Conservation (phyloP, 2,113 vertebrate genomes). For the Clarias magur region DNA sequence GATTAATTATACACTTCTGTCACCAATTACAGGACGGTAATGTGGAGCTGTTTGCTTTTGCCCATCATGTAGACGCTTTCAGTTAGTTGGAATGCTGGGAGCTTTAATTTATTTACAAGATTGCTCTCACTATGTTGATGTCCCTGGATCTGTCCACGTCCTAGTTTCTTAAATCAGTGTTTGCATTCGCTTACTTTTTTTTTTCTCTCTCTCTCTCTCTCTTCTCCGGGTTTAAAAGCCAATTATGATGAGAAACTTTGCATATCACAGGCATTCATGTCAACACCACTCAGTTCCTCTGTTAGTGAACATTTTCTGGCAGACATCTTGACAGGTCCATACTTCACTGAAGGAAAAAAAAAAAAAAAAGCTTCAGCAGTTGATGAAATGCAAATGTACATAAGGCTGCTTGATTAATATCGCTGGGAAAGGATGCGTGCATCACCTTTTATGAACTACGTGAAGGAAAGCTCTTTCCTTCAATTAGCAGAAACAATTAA, state of each 20-base stretch:
- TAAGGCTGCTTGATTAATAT: slow-evolving; percentile 2
- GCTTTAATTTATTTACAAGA: slow-evolving; percentile 6
- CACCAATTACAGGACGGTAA: neutral
- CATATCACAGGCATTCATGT: neutral
- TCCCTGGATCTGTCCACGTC: neutral
- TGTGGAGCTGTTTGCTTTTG: neutral
- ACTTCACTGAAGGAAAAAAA: neutral
- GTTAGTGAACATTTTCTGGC: neutral
- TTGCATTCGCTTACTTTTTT: slow-evolving; percentile 1
- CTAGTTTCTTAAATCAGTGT: neutral
- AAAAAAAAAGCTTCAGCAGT: neutral
- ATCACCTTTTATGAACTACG: neutral
- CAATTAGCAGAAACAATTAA: slow-evolving; percentile 19
- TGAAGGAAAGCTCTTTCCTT: neutral
- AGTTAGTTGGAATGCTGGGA: neutral
- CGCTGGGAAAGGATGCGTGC: neutral
- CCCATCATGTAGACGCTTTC: neutral
- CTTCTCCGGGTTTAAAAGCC: neutral
- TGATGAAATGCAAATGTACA: slow-evolving; percentile 18
- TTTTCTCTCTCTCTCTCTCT: too few relatives aligned
- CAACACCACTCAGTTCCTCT: neutral
- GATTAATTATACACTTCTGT: neutral
- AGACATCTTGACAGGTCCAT: neutral
- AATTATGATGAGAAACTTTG: neutral
- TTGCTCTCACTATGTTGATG: neutral